Conservation (phyloP, 2,888 invertebrate genomes). For the Agonopterix alstromeriana region DNA sequence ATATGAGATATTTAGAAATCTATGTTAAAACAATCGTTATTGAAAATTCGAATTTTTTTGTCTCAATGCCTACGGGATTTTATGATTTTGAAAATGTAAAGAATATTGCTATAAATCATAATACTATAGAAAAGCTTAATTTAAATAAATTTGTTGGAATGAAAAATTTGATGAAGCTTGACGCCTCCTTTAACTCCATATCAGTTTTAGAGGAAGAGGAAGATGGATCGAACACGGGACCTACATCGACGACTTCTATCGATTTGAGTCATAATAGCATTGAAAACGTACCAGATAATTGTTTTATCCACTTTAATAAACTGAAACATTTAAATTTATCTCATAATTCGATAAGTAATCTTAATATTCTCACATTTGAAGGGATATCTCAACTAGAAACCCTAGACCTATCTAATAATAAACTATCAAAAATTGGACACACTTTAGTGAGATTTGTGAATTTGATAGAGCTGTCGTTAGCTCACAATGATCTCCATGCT, state of each 20-base stretch:
- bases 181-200: conserved; percentile 8
- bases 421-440: conserved; percentile 7
- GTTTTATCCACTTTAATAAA: conserved; percentile 7
- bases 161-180: background rate
- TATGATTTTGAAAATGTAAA: no score
- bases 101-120: no score
- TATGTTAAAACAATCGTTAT: no score
- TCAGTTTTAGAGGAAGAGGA: background rate
- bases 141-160: background rate
- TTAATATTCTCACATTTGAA: conserved; percentile 13
- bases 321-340: conserved; percentile 14
- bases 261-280: conserved; percentile 14
- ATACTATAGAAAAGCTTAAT: background rate
- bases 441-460: conserved; percentile 10
- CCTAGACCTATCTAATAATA: conserved; percentile 11
- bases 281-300: conserved; percentile 10
- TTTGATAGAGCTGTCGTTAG: conserved; percentile 9
- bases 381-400: conserved; percentile 9
- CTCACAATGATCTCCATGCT: conserved; percentile 8
- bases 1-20: no score
- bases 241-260: conserved; percentile 2
- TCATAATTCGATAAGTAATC: conserved; percentile 10
- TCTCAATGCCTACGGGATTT: no score
- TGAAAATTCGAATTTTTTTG: no score
- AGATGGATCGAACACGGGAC: background rate